phyloP scores from a whole-genome alignment of 2,113 vertebrate species.

The Dipodomys spectabilis region DNA sequence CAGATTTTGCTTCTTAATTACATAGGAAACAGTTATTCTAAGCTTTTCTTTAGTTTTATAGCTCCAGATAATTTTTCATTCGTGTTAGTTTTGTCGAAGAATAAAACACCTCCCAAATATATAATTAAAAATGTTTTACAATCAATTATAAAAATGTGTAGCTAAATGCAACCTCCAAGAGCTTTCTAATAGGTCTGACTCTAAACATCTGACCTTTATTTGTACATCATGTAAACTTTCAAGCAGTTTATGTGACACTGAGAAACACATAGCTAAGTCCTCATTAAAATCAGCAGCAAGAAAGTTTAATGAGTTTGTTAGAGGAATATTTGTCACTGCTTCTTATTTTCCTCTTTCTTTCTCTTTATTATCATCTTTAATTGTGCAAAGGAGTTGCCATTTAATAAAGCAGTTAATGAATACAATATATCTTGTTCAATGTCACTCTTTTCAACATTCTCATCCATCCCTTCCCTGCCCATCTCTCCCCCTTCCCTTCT shows the following conservation, averaged over 20 bases:
- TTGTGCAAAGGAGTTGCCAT: too few relatives aligned
- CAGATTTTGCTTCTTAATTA: conserved; percentile 46
- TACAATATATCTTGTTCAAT: too few relatives aligned
- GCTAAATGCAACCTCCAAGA: not conserved
- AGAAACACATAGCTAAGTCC: not conserved
- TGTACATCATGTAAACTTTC: not conserved
- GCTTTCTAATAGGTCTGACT: not conserved
- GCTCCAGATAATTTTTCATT: not conserved
- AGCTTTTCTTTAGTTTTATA: conserved; percentile 18
- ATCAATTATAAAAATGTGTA: not conserved
- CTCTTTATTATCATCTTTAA: too few relatives aligned
- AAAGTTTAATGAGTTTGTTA: not conserved
- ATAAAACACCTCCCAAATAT: not conserved
- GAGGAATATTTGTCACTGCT: not conserved
- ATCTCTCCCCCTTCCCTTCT: too few relatives aligned
- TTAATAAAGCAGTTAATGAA: too few relatives aligned
- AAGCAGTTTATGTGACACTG: not conserved
- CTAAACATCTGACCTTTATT: not conserved
- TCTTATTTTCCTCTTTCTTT: too few relatives aligned
- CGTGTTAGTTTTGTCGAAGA: conserved; percentile 15
- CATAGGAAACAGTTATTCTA: conserved; percentile 11
- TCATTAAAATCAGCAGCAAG: not conserved
- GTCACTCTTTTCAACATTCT: too few relatives aligned
- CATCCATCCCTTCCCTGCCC: too few relatives aligned
- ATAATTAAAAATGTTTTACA: conserved; percentile 36